Percentiles rank a stretch among this genome's conserved stretches.
Evolutionary conservation across 1,140 invertebrate species (phyloP).

Genomic region (Argopecten irradians): DNA sequence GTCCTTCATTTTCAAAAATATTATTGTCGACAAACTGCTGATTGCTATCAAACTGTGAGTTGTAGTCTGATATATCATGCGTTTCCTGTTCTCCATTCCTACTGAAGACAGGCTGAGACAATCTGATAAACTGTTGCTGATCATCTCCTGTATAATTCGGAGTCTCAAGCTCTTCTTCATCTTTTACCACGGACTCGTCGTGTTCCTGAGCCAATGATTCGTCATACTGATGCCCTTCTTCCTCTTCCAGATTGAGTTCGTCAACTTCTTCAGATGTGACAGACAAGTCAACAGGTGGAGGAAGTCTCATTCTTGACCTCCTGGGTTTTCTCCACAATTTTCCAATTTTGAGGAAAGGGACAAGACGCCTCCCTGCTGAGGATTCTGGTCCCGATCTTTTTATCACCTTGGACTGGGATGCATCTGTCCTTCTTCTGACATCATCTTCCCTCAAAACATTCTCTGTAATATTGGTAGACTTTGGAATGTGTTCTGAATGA

Average conservation of each 20-base stretch:
- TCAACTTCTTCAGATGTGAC: background rate
- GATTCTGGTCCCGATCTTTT: background rate
- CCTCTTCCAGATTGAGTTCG: background rate
- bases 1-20: background rate
- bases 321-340: background rate
- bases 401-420: background rate
- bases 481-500: background rate
- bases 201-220: background rate
- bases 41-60: background rate
- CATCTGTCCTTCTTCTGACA: background rate
- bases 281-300: background rate
- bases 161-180: background rate
- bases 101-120: conserved; percentile 7
- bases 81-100: background rate
- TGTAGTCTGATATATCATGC: background rate
- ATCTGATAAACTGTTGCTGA: background rate
- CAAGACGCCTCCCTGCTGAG: background rate
- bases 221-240: background rate
- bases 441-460: background rate
- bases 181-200: background rate
- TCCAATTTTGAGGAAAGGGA: background rate
- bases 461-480: background rate
- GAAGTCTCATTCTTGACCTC: background rate
- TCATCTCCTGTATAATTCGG: background rate
- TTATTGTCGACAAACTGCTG: background rate